Base-by-base conservation (phyloP, 2,113 vertebrate species). In the Callospermophilus lateralis region DNA sequence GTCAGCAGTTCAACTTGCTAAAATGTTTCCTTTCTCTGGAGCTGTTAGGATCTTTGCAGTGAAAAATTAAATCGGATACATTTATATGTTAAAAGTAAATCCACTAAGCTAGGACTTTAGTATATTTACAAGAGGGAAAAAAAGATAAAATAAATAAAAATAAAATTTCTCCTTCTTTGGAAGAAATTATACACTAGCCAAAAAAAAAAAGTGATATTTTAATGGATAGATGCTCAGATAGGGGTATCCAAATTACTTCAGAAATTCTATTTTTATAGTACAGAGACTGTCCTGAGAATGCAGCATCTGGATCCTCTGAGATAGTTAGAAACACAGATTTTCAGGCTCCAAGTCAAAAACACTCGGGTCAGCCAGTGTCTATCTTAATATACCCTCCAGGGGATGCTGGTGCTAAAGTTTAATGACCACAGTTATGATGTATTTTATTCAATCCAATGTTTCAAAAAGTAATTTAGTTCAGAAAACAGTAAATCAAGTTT, bases 401-500 rank as follows among this genome's bases (percentile, higher is more conserved):
- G 22, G 48, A 48, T 84, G 45, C 30, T 39, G 4, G 42, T 45
- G 22, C 65, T 73, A 24, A 80, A 68, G 13, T 76, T 78, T 76
- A 12, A 76, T 22, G 90, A 77, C 19, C 6, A 72, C 76, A 2
- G 1, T 8, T 39, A n/a, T 1, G 9, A 15, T 78, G 32, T 20
- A 20, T 84, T 96, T 53, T 74, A 61, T 77, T 63, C 93, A 92
- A 16, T 73, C 34, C 63, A 5, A 30, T 51, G 10, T 77, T 67
- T 88, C 58, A 92, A 90, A 26, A 72, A 55, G 8, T 1, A n/a
- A 4, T 84, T 93, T 92, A 55, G 89, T 77, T 39, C 92, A 70
- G n/a, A 86, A 94, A 89, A 51, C 4, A 94, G 45, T 76, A 79
- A 79, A 76, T 97, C 65, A 89, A 19, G 3, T 65, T 94, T 93